Evolutionary conservation across 2,888 invertebrate species (phyloP).

Genomic region (Pomacea canaliculata): DNA sequence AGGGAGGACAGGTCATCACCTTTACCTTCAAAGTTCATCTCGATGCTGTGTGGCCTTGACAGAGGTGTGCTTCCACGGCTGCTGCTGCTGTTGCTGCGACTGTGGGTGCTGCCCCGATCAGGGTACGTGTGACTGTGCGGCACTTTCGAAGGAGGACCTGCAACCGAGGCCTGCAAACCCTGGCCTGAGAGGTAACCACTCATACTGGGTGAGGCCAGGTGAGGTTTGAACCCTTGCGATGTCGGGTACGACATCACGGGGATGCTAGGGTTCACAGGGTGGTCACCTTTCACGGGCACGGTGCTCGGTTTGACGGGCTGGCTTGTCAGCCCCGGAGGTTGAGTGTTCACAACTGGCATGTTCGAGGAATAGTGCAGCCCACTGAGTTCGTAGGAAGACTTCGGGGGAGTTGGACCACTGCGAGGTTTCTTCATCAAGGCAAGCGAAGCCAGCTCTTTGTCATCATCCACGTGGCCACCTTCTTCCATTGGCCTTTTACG

Average conservation of each 20-base stretch:
- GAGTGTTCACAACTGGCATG: background rate
- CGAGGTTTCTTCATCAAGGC: slow-evolving; percentile 12
- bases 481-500: slow-evolving; percentile 26
- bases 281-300: background rate
- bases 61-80: background rate
- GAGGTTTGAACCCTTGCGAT: background rate
- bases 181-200: background rate
- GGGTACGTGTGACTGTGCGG: slow-evolving; percentile 1
- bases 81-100: background rate
- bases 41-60: slow-evolving; percentile 16
- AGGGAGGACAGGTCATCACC: slow-evolving; percentile 14
- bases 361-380: background rate
- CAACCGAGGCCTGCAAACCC: background rate
- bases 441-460: background rate
- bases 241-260: background rate
- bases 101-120: background rate
- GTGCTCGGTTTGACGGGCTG: background rate
- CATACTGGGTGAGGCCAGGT: background rate
- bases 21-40: slow-evolving; percentile 25
- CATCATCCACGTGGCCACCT: background rate
- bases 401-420: background rate
- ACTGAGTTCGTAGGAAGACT: slow-evolving; percentile 1
- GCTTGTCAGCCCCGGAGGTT: background rate
- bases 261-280: background rate
- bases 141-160: background rate